Base-by-base conservation (phyloP, 2,797 vertebrate genomes). In the Neosilurus hyrtlii region DNA sequence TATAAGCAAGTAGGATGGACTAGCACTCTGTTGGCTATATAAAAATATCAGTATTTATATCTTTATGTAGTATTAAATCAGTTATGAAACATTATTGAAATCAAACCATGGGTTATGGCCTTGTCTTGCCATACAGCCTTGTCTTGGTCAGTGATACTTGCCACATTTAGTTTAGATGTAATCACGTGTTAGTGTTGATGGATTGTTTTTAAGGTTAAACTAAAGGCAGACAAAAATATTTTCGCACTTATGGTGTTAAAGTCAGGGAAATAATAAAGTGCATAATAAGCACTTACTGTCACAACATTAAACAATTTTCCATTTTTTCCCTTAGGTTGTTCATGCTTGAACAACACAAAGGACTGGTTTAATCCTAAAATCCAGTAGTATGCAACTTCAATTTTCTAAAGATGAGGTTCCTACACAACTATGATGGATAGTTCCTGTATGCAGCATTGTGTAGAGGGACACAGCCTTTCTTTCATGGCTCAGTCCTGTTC, bases 301-400 rank as follows among this genome's bases (percentile, higher is more conserved):
- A 62, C 0, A 62, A 16, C 20, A 63, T 37, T 62, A 77, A 49
- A 24, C 3, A 16, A 24, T 62, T 61, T 61, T 8, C 11, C 10
- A 22, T 5, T 49, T 37, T 37, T 82, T 70, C 74, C 54, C 51
- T 70, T 83, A 90, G 89, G 87, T 85, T 80, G 81, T 77, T 65
- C 85, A 83, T 81, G 86, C 78, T 20, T 88, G 62, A 89, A 56
- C 75, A 68, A 67, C 52, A 9, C 15, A 51, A 52, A n/a, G 11
- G 57, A n/a, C 57, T 1, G 35, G 15, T 65, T 66, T 24, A 26
- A 35, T 51, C 62, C 18, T 30, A 59, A 2, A 74, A 74, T 11
- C 16, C 57, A 11, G 15, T 16, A 43, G 35, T 10, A 51, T 62
- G 59, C 0, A 26, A 22, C 37, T 24, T 62, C 12, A 18, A 4